phyloP scores from a whole-genome alignment of 2,113 vertebrate genomes.

The Sinocyclocheilus anshuiensis region DNA sequence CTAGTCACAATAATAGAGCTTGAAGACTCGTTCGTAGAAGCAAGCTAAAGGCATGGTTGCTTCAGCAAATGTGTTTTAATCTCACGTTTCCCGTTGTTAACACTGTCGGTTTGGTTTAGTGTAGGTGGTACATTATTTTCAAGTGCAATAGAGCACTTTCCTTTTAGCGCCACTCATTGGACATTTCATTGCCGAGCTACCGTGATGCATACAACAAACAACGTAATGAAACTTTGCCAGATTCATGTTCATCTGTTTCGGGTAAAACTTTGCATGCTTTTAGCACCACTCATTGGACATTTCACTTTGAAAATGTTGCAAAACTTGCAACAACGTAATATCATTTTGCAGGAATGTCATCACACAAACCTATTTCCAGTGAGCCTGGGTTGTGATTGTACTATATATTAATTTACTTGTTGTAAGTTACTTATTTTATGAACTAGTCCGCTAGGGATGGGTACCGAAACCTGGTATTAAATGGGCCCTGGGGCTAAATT shows the following conservation, averaged over 20 bases:
- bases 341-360: not conserved
- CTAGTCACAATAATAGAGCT: not conserved
- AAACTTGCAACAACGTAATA: not conserved
- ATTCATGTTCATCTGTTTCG: not conserved
- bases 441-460: not conserved
- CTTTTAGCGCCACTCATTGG: no score
- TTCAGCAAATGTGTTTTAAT: not conserved
- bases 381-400: not conserved
- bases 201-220: not conserved
- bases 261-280: not conserved
- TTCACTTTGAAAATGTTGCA: not conserved
- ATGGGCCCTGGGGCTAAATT: no score
- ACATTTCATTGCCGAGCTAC: no score
- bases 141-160: no score
- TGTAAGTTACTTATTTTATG: not conserved
- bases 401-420: not conserved
- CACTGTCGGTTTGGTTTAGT: no score
- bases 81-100: not conserved
- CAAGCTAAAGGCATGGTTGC: not conserved
- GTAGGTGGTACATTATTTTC: no score
- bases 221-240: not conserved
- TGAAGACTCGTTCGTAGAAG: not conserved
- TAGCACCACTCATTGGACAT: not conserved
- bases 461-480: no score
- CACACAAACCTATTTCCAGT: not conserved